Percentiles rank a stretch among this genome's conserved stretches.
Evolutionary conservation across 2,888 invertebrate genomes (phyloP).

Genomic region (Noctua janthina): DNA sequence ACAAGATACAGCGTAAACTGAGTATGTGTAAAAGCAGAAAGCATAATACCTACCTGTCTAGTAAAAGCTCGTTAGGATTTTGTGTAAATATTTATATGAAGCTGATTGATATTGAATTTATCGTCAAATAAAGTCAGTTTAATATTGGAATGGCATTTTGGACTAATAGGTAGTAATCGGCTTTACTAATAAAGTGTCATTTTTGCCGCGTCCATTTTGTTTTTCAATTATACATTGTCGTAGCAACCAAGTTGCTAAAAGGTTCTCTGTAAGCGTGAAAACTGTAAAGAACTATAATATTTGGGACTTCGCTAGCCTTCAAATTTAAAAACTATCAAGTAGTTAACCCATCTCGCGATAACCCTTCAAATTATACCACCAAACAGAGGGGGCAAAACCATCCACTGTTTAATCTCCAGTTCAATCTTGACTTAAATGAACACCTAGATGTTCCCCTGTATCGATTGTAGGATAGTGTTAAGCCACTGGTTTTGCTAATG

Average conservation of each 20-base stretch:
- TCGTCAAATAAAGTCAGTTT: neutral
- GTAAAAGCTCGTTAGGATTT: neutral
- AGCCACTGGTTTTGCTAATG: conserved; percentile 85
- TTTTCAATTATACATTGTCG: neutral
- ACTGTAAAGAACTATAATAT: neutral
- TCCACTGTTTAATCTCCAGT: conserved; percentile 86
- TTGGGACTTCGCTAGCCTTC: neutral
- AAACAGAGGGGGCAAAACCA: conserved; percentile 76
- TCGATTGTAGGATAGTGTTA: conserved; percentile 84
- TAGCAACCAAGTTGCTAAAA: neutral
- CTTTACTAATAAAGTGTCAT: neutral
- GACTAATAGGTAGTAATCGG: neutral
- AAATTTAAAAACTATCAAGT: neutral
- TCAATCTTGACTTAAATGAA: conserved; percentile 89
- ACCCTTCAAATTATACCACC: conserved; percentile 64
- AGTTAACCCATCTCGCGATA: conserved; percentile 38
- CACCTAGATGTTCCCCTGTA: conserved; percentile 83
- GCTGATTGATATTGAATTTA: neutral
- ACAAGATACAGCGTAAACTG: conserved; percentile 58
- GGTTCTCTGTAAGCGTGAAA: neutral
- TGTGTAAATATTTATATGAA: neutral
- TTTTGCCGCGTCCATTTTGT: neutral
- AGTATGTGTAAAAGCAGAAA: neutral
- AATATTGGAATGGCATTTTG: neutral
- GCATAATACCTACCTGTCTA: no score